Conservation (phyloP, 2,888 invertebrate species). For the Latrodectus hesperus region DNA sequence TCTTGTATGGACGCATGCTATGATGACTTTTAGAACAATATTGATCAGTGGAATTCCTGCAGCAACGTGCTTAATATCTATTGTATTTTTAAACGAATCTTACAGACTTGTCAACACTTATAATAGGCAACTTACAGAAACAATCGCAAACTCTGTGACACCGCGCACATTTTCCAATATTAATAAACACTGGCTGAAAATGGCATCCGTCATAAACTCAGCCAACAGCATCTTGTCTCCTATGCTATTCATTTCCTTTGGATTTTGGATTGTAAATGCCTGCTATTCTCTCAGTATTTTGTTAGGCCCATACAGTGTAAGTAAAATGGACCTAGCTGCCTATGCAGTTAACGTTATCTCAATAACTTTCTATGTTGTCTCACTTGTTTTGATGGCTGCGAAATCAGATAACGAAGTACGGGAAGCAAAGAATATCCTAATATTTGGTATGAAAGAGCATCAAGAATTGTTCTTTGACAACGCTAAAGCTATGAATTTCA, state of each 20-base stretch:
- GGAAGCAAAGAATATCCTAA: neutral
- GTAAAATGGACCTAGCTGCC: neutral
- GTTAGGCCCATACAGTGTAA: neutral
- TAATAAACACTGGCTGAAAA: neutral
- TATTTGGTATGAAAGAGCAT: neutral
- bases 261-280: neutral
- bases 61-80: neutral
- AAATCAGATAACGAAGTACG: neutral
- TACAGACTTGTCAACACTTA: neutral
- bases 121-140: neutral
- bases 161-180: neutral
- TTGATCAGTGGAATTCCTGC: neutral
- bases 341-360: neutral
- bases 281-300: neutral
- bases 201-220: neutral
- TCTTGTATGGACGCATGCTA: neutral
- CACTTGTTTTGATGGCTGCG: neutral
- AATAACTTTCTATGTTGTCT: neutral
- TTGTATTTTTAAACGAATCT: neutral
- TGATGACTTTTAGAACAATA: neutral
- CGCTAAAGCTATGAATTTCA: neutral
- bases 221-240: neutral
- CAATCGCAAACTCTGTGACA: neutral
- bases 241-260: neutral
- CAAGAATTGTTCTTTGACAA: neutral